A percentile compares a stretch with the other conserved stretches of the same genome.
Conservation (phyloP, 2,797 vertebrate species). For the Hippocampus kuda region DNA sequence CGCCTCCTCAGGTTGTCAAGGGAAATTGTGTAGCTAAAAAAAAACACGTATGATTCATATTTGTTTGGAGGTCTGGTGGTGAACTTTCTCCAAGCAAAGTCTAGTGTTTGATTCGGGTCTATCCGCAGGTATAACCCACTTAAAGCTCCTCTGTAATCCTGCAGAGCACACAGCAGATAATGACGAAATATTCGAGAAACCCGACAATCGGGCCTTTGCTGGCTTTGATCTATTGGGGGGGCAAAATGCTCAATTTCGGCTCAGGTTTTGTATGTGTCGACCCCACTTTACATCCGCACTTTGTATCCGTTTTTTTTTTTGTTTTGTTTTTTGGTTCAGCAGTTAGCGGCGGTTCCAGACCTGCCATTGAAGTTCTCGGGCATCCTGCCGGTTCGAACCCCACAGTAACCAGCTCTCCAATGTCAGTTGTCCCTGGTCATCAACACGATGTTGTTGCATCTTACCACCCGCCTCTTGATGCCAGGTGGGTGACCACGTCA, state of each 20-base stretch:
- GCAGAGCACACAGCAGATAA: background rate
- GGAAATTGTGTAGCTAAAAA: conserved; percentile 45
- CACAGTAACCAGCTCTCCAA: conserved; percentile 69
- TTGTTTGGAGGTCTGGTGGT: background rate
- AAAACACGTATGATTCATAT: background rate
- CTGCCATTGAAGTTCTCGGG: conserved; percentile 66
- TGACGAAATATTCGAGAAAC: no score
- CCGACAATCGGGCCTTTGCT: no score
- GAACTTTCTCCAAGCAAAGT: background rate
- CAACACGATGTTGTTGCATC: conserved; percentile 55
- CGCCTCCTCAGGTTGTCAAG: conserved; percentile 49
- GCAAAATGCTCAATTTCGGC: no score
- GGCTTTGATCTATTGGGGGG: no score
- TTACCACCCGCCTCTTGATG: conserved; percentile 70
- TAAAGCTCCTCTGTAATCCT: background rate
- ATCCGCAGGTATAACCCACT: background rate
- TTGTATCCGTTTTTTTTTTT: conserved; percentile 5
- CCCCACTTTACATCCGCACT: background rate
- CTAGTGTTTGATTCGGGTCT: background rate
- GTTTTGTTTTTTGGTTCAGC: conserved; percentile 29
- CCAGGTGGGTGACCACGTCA: conserved; percentile 71
- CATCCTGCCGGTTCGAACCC: conserved; percentile 68
- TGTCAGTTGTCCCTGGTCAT: conserved; percentile 67
- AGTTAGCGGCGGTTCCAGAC: conserved; percentile 65
- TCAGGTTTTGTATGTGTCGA: no score